Percentiles rank a stretch among this genome's conserved stretches.
Conservation (phyloP, 2,113 vertebrate species). For the Chascanopsetta lugubris region DNA sequence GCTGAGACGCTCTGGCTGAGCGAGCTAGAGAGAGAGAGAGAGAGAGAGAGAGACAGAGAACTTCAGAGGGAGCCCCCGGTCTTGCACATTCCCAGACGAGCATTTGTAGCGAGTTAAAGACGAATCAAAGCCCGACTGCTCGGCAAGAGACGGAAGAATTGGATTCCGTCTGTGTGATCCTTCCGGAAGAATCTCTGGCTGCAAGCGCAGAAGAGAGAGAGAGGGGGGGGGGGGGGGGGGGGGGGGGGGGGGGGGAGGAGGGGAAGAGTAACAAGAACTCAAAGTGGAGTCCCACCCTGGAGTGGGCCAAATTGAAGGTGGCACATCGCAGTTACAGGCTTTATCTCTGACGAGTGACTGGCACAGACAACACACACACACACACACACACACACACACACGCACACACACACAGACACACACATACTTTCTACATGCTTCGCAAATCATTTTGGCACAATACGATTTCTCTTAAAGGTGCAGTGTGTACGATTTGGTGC, state of each 20-base stretch:
- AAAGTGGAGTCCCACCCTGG: conserved; percentile 52
- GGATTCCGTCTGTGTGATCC: conserved; percentile 75
- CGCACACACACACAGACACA: conserved; percentile 28
- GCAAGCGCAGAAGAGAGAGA: conserved; percentile 53
- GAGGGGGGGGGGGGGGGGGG: too few species aligned
- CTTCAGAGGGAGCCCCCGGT: conserved; percentile 73
- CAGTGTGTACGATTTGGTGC: too few species aligned
- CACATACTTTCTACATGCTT: conserved; percentile 67
- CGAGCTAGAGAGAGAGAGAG: conserved; percentile 16
- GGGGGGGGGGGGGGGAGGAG: too few species aligned
- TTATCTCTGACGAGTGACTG: conserved; percentile 39
- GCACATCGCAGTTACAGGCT: conserved; percentile 69
- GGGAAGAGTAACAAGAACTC: conserved; percentile 55
- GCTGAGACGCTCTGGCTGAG: conserved; percentile 62
- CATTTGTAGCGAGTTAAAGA: conserved; percentile 79
- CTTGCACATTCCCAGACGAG: conserved; percentile 76
- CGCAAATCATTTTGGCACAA: conserved; percentile 63
- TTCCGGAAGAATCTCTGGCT: conserved; percentile 73
- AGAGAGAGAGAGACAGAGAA: conserved; percentile 40
- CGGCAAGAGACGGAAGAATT: conserved; percentile 70
- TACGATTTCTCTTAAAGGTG: conserved; percentile 70
- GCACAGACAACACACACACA: conserved; percentile 39
- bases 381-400: conserved; percentile 35
- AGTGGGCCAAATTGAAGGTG: conserved; percentile 71
- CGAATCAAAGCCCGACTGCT: conserved; percentile 75